Conservation (phyloP, 1,140 invertebrate genomes). For the Platyscapa corneri region DNA sequence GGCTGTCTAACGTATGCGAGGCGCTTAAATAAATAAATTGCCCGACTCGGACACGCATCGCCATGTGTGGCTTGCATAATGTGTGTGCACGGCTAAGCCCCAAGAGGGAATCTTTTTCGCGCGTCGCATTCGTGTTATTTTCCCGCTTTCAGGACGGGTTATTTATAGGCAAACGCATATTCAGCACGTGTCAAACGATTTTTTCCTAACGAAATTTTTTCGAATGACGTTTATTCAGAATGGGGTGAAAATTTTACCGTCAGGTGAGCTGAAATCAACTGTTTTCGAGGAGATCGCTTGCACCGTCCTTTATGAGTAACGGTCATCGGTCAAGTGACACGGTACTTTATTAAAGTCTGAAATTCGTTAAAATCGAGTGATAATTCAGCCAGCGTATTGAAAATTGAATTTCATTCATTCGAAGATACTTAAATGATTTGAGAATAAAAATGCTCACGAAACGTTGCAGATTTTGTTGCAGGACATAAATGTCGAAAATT, state of each 20-base stretch:
- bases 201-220: conserved; percentile 11
- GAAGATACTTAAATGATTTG: no score
- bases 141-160: neutral
- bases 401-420: no score
- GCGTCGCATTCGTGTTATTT: neutral
- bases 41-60: neutral
- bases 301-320: neutral
- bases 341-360: no score
- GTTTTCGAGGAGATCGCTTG: neutral
- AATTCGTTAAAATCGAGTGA: no score
- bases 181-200: neutral
- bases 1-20: neutral
- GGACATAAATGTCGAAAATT: no score
- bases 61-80: no score
- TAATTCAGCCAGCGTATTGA: no score
- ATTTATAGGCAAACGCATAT: neutral
- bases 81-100: no score
- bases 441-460: no score
- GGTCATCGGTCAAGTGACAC: neutral
- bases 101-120: conserved; percentile 1
- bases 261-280: neutral
- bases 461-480: no score
- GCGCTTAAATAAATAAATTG: conserved; percentile 6
- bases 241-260: neutral
- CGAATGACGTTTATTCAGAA: neutral